Evolutionary conservation across 2,113 vertebrate genomes (phyloP), one percentile per base, ranked within the genome.

Genomic region (Solea senegalensis): DNA sequence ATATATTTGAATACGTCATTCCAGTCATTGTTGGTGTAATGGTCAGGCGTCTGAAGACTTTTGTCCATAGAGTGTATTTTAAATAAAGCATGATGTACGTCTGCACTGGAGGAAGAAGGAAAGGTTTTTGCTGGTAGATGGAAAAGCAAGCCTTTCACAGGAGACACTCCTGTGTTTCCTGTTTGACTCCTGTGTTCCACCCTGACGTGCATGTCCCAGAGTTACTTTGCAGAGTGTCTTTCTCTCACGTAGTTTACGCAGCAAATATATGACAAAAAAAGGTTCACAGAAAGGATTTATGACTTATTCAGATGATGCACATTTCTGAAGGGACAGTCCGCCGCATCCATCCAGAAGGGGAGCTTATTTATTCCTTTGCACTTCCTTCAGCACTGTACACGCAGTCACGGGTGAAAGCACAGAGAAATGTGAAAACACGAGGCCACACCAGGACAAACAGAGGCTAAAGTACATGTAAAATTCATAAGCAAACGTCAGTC

Each of bases 241-340:
- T 59, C 54, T 34, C 41, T 60, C 51, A 59, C 45, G 49, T 16
- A 63, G 14, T 53, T 66, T 27, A 65, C 44, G 43, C 13, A 9
- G 12, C 7, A 40, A 49, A 67, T 7, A 54, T 9, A 21, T 4
- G 10, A 40, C 34, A 5, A 50, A 13, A 53, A 13, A 53, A 12
- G 10, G 41, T 16, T 27, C 21, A 27, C 14, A 14, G 15, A 45
- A 50, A 44, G 54, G 67, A 74, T 60, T 55, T 60, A 91, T 92
- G 73, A 85, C 78, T 91, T 89, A 90, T 90, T 91, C 65, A 88
- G 68, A 51, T 80, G 71, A 63, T 81, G 77, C 55, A 67, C 56
- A 16, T 88, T 34, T 34, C 34, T 34, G 5, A 34, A 34, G 34
- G 34, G 3, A 34, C 34, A 34, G 34, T 34, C 34, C 34, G 5